These are phyloP conservation scores for Ptilodon capucinus DNA, from an alignment of 2,888 invertebrate genomes.

Conservation along the genomic window DNA sequence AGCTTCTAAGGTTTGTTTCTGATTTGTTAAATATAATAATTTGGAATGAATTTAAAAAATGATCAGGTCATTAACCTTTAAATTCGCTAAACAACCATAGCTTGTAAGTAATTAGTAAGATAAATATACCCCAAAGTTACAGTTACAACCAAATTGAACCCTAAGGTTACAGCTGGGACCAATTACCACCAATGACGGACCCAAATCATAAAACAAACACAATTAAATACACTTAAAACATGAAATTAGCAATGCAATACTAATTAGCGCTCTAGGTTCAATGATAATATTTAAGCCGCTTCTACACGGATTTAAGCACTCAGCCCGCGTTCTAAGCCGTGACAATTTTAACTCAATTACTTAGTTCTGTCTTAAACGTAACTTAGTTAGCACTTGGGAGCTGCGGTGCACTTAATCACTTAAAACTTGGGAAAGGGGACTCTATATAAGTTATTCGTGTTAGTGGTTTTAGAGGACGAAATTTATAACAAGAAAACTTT, in stretches of 20 bases:
- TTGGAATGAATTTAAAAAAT: not conserved
- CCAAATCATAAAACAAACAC: too few relatives aligned
- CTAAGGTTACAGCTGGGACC: too few relatives aligned
- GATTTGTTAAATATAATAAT: not conserved
- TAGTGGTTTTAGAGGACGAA: not conserved
- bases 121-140: too few relatives aligned
- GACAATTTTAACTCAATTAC: conserved; percentile 39
- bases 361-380: conserved; percentile 21
- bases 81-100: too few relatives aligned
- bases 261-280: too few relatives aligned
- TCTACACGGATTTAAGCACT: not conserved
- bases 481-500: not conserved
- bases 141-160: too few relatives aligned
- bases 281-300: too few relatives aligned
- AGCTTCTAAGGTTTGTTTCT: not conserved
- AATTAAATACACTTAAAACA: too few relatives aligned
- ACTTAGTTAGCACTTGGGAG: conserved; percentile 34
- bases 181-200: too few relatives aligned
- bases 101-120: too few relatives aligned
- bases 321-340: conserved; percentile 1
- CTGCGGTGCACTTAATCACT: conserved; percentile 37
- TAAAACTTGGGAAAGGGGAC: conserved; percentile 15
- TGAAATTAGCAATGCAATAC: too few relatives aligned
- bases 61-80: too few relatives aligned
- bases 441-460: not conserved